Evolutionary conservation across 2,113 vertebrate genomes (phyloP), one percentile per base, ranked within the genome.

Genomic region (Oncorhynchus mykiss): DNA sequence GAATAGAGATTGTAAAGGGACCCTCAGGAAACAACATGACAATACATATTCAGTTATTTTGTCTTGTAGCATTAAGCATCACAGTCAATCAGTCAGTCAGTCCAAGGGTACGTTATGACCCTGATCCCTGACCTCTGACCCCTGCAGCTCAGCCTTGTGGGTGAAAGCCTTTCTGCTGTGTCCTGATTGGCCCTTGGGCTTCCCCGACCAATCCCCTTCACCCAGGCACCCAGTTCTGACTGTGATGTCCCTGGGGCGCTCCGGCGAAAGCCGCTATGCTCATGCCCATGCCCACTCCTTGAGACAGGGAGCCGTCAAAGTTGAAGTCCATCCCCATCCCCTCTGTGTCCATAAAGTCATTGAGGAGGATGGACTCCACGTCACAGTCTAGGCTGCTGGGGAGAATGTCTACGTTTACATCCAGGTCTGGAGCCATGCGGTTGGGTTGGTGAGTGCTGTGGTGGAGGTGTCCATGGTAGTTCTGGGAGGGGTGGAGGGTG

Each of bases 201-300:
- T 62, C n/a, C n/a, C n/a, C n/a, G 7, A 16, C 24, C 8, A 13
- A 65, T 49, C 39, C 39, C 39, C 39, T 45, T 92, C 85, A 93
- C 72, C 92, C 97, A 0, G 96, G 97, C 89, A 99, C 97, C 97
- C 97, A 99, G 88, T 95, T 97, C 93, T 97, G 97, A 92, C 96
- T 96, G 67, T 92, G 94, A 74, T 93, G 92, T 86, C 95, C 93
- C 78, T 96, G 93, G 0, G 93, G 92, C 25, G 92, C 93, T 72
- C 92, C 92, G 1, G 93, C 90, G 81, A 95, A 93, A 0, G 80
- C 85, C 3, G 95, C 95, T 91, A 97, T 91, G 1, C 94, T 95
- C 89, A 96, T 92, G 68, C 95, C 95, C 87, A 95, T 95, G 60
- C 95, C 95, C 80, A 97, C 94, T 1, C 94, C 95, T 0, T 96